Evolutionary conservation across 53 echinoderm and acorn worm species (phyloP), one percentile per base, ranked within the genome.

Genomic region (Hippasteria phrygiana): DNA sequence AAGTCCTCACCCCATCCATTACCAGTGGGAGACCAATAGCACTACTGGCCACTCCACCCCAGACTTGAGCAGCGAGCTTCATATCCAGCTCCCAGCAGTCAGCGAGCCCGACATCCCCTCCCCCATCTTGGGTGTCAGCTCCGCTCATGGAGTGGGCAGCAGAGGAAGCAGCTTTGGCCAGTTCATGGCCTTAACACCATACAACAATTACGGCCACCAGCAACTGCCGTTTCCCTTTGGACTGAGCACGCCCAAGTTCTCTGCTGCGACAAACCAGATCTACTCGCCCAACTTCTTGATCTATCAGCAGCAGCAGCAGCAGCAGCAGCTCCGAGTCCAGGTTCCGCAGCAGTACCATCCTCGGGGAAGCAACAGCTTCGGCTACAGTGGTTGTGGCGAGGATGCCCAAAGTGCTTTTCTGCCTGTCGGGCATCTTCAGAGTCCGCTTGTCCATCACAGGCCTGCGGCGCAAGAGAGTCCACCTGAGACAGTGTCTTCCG

Each of bases 1-100:
- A 34, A 48, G 55, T 48, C 36, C 85, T 53, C 70, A 85, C 53
- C 14, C 85, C 71, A 69, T 34, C 85, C 85, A 85, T 51, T 26
- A 18, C 17, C 85, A 85, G 32, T 64, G 64, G 64, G 43, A 45
- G 17, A 66, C n/a, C 85, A 85, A 59, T 40, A 26, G 67, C 71
- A 85, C 43, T 13, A 51, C 18, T 27, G 18, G 22, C 10, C 51
- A 47, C 10, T 33, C 51, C 51, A 33, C 85, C 47, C 24, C 85
- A 53, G 85, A 70, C 27, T 3, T 53, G 24, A 16, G 31, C 70
- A 70, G 20, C 50, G 69, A 85, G 70, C 50, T 51, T 17, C 71
- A 38, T 14, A 71, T 50, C 75, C 46, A 31, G n/a, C 31, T 75
- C 2, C 32, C 50, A 1, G 16, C 14, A 47, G 43, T 11, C 47